Percentiles rank a stretch among this genome's conserved stretches.
phyloP scores from a whole-genome alignment of 37 sponge, comb jelly and placozoan genomes.

The Aplysina aerophoba region DNA sequence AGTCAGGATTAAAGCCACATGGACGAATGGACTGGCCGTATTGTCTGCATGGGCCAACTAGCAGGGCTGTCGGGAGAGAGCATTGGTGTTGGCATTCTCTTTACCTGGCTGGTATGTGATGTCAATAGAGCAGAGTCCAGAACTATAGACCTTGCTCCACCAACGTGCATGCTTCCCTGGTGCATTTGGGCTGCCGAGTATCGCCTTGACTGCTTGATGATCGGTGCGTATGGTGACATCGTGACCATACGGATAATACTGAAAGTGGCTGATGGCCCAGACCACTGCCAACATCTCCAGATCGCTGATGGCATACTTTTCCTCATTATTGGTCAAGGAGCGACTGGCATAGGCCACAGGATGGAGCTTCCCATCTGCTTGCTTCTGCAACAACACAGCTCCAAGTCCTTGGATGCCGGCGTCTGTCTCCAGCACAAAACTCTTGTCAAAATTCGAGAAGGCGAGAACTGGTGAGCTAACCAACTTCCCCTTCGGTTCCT shows the following conservation, averaged over 20 bases:
- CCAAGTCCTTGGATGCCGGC: slow-evolving; percentile 47
- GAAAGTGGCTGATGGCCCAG: slow-evolving; percentile 44
- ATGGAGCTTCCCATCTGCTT: slow-evolving; percentile 26
- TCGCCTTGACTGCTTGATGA: slow-evolving; percentile 42
- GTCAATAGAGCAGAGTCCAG: neutral
- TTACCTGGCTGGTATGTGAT: slow-evolving; percentile 34
- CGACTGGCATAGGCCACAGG: slow-evolving; percentile 34
- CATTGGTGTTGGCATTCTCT: slow-evolving; percentile 48
- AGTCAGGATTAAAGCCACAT: no score
- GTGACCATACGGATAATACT: slow-evolving; percentile 28
- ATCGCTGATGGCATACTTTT: slow-evolving; percentile 32
- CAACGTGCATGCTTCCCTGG: slow-evolving; percentile 47
- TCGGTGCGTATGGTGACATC: slow-evolving; percentile 32
- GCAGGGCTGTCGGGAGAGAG: slow-evolving; percentile 29
- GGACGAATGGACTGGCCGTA: no score
- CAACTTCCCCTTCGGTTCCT: no score
- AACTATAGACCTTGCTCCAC: slow-evolving; percentile 45
- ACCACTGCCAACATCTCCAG: slow-evolving; percentile 45
- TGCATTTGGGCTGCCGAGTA: slow-evolving; percentile 25
- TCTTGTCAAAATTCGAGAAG: slow-evolving; percentile 34
- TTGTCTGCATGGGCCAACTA: no score
- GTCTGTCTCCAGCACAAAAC: slow-evolving; percentile 50
- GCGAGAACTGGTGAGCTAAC: slow-evolving; percentile 4
- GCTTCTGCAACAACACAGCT: slow-evolving; percentile 21
- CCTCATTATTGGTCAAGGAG: slow-evolving; percentile 14